Conservation (phyloP, 2,113 vertebrate genomes). For the Clarias macrocephalus region DNA sequence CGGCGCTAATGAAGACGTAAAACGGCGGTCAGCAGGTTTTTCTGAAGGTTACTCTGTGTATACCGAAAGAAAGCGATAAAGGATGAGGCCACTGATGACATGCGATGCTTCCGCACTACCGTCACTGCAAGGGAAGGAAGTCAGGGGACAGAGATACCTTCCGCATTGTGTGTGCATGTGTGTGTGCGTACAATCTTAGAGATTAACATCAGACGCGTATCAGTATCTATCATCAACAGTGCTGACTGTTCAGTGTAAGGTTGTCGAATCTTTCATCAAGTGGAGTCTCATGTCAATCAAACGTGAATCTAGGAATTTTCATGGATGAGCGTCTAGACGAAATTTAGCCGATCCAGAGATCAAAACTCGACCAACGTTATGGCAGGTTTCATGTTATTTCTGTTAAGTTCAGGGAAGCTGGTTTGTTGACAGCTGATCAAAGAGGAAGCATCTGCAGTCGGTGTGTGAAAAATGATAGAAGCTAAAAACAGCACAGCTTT, state of each 20-base stretch:
- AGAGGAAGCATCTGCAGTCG: slow-evolving; percentile 37
- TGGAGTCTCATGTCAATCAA: neutral
- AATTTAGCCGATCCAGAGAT: slow-evolving; percentile 28
- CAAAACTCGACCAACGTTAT: slow-evolving; percentile 23
- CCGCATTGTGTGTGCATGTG: neutral
- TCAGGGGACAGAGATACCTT: slow-evolving; percentile 26
- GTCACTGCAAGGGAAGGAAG: slow-evolving; percentile 67
- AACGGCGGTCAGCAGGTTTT: slow-evolving; percentile 73
- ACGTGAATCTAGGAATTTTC: neutral
- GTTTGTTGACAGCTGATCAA: slow-evolving; percentile 25
- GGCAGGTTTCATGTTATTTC: slow-evolving; percentile 21
- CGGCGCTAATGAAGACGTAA: slow-evolving; percentile 72
- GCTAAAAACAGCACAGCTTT: slow-evolving; percentile 23
- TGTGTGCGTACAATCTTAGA: neutral
- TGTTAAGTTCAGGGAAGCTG: neutral
- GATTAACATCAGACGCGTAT: slow-evolving; percentile 8
- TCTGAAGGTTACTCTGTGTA: slow-evolving; percentile 73
- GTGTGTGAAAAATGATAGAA: slow-evolving; percentile 24
- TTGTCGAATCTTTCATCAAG: neutral
- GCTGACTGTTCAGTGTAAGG: neutral
- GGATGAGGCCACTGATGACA: slow-evolving; percentile 73
- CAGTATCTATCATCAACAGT: neutral
- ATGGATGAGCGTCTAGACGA: neutral
- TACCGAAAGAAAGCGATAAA: slow-evolving; percentile 68
- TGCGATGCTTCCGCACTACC: slow-evolving; percentile 70